Conservation (phyloP, 2,888 invertebrate species). For the Lepas anatifera region DNA sequence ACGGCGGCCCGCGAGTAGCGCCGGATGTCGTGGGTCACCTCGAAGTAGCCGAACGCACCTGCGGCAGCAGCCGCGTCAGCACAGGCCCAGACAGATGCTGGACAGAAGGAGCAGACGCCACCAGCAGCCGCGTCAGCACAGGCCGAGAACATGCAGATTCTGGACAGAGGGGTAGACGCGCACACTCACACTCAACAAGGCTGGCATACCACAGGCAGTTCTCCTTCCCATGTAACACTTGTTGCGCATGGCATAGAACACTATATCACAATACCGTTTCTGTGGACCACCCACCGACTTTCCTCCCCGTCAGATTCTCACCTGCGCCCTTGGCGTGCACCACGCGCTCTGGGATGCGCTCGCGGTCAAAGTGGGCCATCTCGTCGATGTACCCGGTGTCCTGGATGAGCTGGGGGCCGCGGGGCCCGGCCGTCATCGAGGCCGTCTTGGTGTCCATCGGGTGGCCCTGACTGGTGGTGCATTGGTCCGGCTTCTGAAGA, state of each 20-base stretch:
- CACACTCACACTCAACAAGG: too few relatives aligned
- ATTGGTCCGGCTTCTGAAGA: not conserved
- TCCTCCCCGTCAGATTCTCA: too few relatives aligned
- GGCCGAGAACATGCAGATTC: too few relatives aligned
- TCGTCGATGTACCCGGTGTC: conserved; percentile 50
- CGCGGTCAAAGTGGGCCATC: conserved; percentile 71
- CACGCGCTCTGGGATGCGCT: conserved; percentile 90
- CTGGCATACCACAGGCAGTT: too few relatives aligned
- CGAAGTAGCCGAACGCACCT: conserved; percentile 74
- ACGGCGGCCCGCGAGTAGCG: conserved; percentile 65
- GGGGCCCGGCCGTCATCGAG: conserved; percentile 68
- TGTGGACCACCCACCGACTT: too few relatives aligned
- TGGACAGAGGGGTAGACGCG: too few relatives aligned
- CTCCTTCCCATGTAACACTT: too few relatives aligned
- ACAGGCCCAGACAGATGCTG: too few relatives aligned
- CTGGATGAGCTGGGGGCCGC: conserved; percentile 74
- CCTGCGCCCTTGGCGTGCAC: conserved; percentile 93
- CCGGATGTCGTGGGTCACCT: conserved; percentile 76
- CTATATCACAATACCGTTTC: too few relatives aligned
- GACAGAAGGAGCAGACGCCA: too few relatives aligned
- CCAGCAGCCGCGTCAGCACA: too few relatives aligned
- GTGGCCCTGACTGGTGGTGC: conserved; percentile 56
- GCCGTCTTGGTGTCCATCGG: conserved; percentile 67
- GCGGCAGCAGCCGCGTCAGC: conserved; percentile 16
- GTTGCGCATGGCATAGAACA: too few relatives aligned